These are phyloP conservation scores for Columba guinea DNA, from an alignment of 2,797 vertebrate genomes.

Conservation along the genomic window DNA sequence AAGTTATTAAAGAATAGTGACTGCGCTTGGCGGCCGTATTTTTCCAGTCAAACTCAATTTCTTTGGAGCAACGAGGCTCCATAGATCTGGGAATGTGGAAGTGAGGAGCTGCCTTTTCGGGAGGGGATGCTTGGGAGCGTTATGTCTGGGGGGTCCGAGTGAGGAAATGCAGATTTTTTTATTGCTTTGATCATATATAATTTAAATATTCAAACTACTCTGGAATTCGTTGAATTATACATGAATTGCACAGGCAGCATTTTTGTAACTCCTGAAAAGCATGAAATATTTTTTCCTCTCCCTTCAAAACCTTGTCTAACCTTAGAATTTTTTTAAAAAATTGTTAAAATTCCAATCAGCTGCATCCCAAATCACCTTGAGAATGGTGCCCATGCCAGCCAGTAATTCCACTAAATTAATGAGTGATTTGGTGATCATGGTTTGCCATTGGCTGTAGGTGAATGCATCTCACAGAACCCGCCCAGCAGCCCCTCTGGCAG, in stretches of 20 bases:
- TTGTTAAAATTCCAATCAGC: neutral
- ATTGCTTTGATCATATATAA: constrained; percentile 40
- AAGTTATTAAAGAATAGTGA: constrained; percentile 39
- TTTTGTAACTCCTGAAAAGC: constrained; percentile 16
- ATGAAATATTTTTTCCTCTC: neutral
- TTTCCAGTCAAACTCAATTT: constrained; percentile 60
- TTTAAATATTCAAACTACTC: constrained; percentile 69
- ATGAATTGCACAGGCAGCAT: constrained; percentile 37
- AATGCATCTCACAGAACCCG: fast-evolving
- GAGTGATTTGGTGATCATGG: fast-evolving
- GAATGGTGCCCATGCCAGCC: fast-evolving
- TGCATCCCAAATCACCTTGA: neutral
- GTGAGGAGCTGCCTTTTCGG: neutral
- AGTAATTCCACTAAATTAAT: fast-evolving
- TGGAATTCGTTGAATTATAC: constrained; percentile 60
- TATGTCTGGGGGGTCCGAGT: neutral
- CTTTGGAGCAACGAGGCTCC: neutral
- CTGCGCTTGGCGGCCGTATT: neutral
- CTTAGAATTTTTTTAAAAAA: neutral
- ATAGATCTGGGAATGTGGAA: neutral
- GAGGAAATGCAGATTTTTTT: constrained; percentile 47
- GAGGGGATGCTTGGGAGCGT: neutral
- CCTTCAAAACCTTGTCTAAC: neutral
- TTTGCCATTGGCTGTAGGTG: neutral
- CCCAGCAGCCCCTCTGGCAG: no score